These are phyloP conservation scores for Phylloscopus trochilus DNA, from an alignment of 2,113 vertebrate genomes.

Conservation along the genomic window DNA sequence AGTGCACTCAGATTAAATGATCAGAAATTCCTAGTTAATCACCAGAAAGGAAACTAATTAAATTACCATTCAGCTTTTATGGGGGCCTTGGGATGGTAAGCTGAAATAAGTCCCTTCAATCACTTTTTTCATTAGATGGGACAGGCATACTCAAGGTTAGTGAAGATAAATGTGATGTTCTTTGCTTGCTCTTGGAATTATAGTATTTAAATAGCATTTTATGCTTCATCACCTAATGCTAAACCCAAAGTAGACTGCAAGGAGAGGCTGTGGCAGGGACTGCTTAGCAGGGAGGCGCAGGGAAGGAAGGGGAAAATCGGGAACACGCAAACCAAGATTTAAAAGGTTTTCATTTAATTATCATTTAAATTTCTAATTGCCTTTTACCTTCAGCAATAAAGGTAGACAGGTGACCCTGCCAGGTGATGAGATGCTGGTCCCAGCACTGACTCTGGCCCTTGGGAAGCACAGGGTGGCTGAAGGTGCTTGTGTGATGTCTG, in stretches of 20 bases:
- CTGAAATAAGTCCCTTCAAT: constrained; percentile 54
- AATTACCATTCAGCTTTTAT: constrained; percentile 48
- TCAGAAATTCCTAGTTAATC: constrained; percentile 65
- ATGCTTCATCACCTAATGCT: background rate
- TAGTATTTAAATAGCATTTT: constrained; percentile 16
- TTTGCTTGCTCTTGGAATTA: constrained; percentile 27
- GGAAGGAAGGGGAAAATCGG: background rate
- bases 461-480: background rate
- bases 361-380: background rate
- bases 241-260: background rate
- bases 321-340: background rate
- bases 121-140: constrained; percentile 50
- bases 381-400: background rate
- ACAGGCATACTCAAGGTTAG: constrained; percentile 40
- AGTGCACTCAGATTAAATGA: constrained; percentile 49
- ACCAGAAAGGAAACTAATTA: constrained; percentile 71
- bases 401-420: background rate
- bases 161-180: constrained; percentile 35
- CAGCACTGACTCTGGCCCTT: rapidly evolving
- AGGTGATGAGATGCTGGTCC: background rate
- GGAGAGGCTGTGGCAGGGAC: background rate
- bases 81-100: background rate
- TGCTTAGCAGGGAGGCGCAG: background rate
- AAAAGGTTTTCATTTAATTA: background rate
- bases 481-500: rapidly evolving